phyloP scores from a whole-genome alignment of 2,888 invertebrate genomes.

The Eilema depressum region DNA sequence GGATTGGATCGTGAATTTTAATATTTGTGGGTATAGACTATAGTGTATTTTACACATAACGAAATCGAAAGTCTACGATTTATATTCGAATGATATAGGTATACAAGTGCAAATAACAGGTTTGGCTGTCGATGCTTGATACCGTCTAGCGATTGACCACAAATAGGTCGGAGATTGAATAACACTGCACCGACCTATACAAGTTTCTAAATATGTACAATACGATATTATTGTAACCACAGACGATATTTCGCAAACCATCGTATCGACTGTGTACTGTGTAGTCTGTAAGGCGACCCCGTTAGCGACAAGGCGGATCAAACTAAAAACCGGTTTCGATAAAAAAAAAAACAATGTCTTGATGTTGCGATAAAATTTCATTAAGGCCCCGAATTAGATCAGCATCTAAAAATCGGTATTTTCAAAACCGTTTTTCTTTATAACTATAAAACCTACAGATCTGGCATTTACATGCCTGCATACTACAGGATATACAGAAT shows the following conservation, averaged over 20 bases:
- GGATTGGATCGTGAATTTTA: neutral
- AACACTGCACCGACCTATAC: slow-evolving; percentile 74
- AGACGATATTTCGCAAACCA: slow-evolving; percentile 73
- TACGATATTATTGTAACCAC: slow-evolving; percentile 78
- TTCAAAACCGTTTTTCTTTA: too few species aligned
- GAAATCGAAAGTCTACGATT: neutral
- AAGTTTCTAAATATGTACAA: slow-evolving; percentile 84
- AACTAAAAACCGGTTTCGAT: slow-evolving; percentile 36
- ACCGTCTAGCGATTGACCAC: slow-evolving; percentile 74
- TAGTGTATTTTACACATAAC: neutral
- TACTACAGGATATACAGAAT: too few species aligned
- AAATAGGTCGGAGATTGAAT: slow-evolving; percentile 85
- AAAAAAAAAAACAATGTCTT: slow-evolving; percentile 1
- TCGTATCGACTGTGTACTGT: slow-evolving; percentile 46
- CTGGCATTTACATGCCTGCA: too few species aligned
- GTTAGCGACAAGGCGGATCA: slow-evolving; percentile 43
- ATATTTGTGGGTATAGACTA: too few species aligned
- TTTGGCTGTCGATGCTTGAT: slow-evolving; percentile 58
- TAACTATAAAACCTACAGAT: too few species aligned
- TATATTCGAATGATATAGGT: slow-evolving; percentile 2
- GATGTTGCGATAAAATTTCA: too few species aligned
- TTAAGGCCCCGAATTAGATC: too few species aligned
- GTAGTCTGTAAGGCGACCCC: slow-evolving; percentile 42
- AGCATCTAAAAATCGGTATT: too few species aligned
- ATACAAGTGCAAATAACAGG: slow-evolving; percentile 51